Evolutionary conservation across 2,888 invertebrate species (phyloP), one percentile per base, ranked within the genome.

Genomic region (Drosophila anceps): DNA sequence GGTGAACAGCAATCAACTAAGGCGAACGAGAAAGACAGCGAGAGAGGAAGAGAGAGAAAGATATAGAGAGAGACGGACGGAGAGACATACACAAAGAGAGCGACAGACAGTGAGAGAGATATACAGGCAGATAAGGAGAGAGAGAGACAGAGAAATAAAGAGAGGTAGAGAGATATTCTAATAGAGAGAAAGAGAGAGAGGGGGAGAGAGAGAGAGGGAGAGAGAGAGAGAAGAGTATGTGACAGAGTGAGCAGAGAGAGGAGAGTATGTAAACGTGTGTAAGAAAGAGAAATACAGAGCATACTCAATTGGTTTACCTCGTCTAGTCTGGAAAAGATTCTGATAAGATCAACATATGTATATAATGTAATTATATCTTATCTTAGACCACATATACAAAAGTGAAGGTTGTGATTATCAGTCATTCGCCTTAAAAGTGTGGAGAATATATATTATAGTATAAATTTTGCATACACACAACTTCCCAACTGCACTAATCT

Each of bases 1-100:
- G 79, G 69, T 24, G 66, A 5, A 10, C 7, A 39, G 15, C 33
- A 9, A 12, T 10, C 29, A 9, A 18, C 7, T 13, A 8, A 50
- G 29, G 48, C 29, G 10, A 15, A 4, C 18, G 18, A 18, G 41
- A 18, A 0, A 10, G 41, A 41, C 2, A 8, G 39, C 4, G 9
- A 4, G 18, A 39, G 15, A 8, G 15, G n/a, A 15, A n/a, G 15
- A 2, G 9, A n/a, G 46, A 10, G 35, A 35, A 15, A 35, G 13
- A 35, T 33, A n/a, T 2, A 35, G 13, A 35, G 35, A 35, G 35
- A 35, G 35, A 35, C 4, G n/a, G n/a, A 35, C 2, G 1, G 33
- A 35, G 13, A 35, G 0, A 35, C 4, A 35, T 13, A 35, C 0
- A 7, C 1, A 8, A 1, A 44, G 20, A 24, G 13, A 24, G 6